Evolutionary conservation across 2,113 vertebrate species (phyloP), one percentile per base, ranked within the genome.

Genomic region (Corythoichthys haematopterus): DNA sequence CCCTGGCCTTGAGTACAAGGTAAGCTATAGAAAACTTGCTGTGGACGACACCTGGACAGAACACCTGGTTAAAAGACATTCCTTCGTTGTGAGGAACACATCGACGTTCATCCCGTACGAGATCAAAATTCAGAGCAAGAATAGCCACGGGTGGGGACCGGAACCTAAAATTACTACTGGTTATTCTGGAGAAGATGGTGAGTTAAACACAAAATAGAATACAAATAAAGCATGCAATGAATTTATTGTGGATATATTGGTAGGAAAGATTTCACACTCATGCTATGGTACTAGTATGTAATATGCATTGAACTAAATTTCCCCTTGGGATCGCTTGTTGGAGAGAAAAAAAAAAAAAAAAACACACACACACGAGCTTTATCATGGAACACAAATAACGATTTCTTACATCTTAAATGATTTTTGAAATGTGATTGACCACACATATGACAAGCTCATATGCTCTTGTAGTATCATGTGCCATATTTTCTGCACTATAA

Each of bases 141-240:
- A 99, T 71, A 87, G 87, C 20, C 71, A 94, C 0, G 96, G 96
- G 6, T 87, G 90, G 12, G 96, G 93, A 7, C 95, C 96, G 0
- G 93, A 94, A 0, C 96, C 97, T 0, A 91, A 88, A 15, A 1
- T 92, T 8, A 87, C 93, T 62, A 90, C 89, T 0, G 94, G 95
- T 0, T 96, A 96, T 74, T 98, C 97, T 0, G 96, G 96, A 76
- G 97, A 98, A 83, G 97, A 98, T 3, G 81, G 97, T 98, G 82
- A 95, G 94, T 82, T 51, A 20, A 11, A 37, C 1, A 67, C 2
- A 1, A 53, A 12, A 9, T 20, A 6, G 3, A 28, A 28, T 36
- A 60, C 37, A 60, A n/a, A 16, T 60, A 43, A 40, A 3, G 36
- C 56, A 15, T 8, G 6, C 0, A 3, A 40, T 20, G 9, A 40